These are phyloP conservation scores for cattle (Bos taurus) DNA, from an alignment of 2,113 vertebrate genomes.

Conservation along the genomic window ARS-UCD2.0 NC_037337.1:86329501-86330000, in stretches of 20 bases:
- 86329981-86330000: not conserved
- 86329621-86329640: not conserved
- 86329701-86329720: not conserved
- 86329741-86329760: not conserved
- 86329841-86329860: not conserved
- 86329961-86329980: not conserved
- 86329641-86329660: not conserved
- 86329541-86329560: not conserved
- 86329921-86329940: not conserved
- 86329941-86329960: slow-evolving; percentile 5
- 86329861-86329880: not conserved
- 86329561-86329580: not conserved
- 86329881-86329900: not conserved
- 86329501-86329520: not conserved
- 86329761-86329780: slow-evolving; percentile 8
- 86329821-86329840: not conserved
- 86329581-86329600: not conserved
- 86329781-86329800: slow-evolving; percentile 7
- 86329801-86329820: not conserved
- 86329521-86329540: not conserved
- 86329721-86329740: not conserved
- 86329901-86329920: not conserved
- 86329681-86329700: not conserved
- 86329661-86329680: not conserved
- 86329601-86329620: slow-evolving; percentile 11